Evolutionary conservation across 2,888 invertebrate genomes (phyloP).

Genomic region (Hanleya hanleyi): DNA sequence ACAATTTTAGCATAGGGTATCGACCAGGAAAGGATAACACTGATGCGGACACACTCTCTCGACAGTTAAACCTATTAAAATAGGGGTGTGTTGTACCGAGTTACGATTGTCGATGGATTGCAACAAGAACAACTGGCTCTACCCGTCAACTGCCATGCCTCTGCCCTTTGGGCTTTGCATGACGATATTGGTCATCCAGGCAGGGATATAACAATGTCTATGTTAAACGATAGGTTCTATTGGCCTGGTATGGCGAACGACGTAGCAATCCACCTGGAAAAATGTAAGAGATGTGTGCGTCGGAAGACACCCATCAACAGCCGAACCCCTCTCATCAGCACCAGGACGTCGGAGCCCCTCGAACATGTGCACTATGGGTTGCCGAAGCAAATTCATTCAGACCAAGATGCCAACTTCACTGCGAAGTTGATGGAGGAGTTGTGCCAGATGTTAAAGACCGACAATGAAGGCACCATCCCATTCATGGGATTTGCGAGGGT

Average conservation of each 20-base stretch:
- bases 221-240: too few species aligned
- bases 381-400: neutral
- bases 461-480: neutral
- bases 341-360: neutral
- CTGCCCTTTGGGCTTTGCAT: neutral
- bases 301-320: neutral
- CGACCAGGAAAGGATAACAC: neutral
- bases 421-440: neutral
- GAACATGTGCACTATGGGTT: neutral
- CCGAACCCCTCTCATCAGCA: neutral
- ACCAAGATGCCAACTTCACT: neutral
- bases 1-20: neutral
- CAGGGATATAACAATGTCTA: too few species aligned
- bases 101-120: neutral
- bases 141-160: neutral
- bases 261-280: too few species aligned
- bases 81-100: neutral
- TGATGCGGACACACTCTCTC: neutral
- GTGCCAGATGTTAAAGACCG: neutral
- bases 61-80: neutral
- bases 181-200: neutral
- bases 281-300: too few species aligned
- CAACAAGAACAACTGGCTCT: neutral
- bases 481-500: too few species aligned
- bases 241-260: too few species aligned